These are phyloP conservation scores for Cyclopterus lumpus DNA, from an alignment of 2,797 vertebrate genomes.

Conservation along the genomic window DNA sequence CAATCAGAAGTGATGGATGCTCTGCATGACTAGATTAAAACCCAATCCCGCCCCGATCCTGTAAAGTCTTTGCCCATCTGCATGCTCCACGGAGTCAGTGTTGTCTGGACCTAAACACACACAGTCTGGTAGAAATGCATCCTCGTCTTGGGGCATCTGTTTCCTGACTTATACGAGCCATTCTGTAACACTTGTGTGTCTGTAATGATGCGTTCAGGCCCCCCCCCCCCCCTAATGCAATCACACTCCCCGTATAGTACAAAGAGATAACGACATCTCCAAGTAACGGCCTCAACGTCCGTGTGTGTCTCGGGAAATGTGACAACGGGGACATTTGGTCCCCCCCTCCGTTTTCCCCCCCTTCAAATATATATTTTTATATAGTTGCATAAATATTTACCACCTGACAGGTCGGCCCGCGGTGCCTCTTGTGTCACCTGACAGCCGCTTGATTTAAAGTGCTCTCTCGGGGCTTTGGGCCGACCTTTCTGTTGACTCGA, in stretches of 20 bases:
- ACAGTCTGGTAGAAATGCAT: constrained; percentile 7
- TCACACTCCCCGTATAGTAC: constrained; percentile 31
- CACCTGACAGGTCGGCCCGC: not conserved
- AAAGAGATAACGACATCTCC: constrained; percentile 43
- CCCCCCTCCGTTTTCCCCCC: not conserved
- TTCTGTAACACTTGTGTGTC: constrained; percentile 42
- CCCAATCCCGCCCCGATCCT: not conserved
- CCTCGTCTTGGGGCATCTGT: constrained; percentile 7
- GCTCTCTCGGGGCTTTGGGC: not conserved
- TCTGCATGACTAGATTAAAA: constrained; percentile 27
- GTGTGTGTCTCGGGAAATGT: constrained; percentile 18
- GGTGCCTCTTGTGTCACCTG: not conserved
- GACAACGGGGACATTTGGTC: not conserved
- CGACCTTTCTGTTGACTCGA: not conserved
- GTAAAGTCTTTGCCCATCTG: constrained; percentile 7
- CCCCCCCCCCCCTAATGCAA: constrained; percentile 36
- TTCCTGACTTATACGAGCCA: constrained; percentile 12
- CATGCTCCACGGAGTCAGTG: constrained; percentile 12
- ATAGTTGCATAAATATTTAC: constrained; percentile 17
- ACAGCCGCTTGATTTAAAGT: constrained; percentile 24
- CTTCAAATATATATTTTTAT: not conserved
- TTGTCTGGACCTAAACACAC: constrained; percentile 5
- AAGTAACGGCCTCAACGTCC: constrained; percentile 32
- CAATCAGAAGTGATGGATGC: not conserved
- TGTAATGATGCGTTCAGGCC: constrained; percentile 48